These are phyloP conservation scores for Quadriops clusia DNA, from an alignment of 2,888 invertebrate species.

Conservation along the genomic window DNA sequence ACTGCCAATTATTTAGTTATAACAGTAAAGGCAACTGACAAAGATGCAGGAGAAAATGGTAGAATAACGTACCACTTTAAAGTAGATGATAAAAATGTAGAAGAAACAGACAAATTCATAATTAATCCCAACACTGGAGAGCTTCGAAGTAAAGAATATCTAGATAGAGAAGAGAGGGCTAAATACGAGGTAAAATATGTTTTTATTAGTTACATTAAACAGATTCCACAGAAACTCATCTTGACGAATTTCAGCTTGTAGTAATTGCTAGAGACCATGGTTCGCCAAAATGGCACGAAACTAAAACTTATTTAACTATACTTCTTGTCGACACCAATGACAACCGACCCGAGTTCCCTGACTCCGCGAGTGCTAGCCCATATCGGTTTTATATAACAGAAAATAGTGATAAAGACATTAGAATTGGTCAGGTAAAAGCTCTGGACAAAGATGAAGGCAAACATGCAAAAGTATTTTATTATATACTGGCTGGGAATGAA, in stretches of 20 bases:
- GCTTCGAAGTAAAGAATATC: constrained; percentile 61
- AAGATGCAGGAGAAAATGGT: constrained; percentile 75
- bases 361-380: constrained; percentile 42
- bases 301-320: constrained; percentile 60
- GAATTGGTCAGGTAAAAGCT: constrained; percentile 62
- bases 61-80: constrained; percentile 73
- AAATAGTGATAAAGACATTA: constrained; percentile 51
- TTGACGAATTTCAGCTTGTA: constrained; percentile 45
- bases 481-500: constrained; percentile 66
- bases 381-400: constrained; percentile 62
- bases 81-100: constrained; percentile 52
- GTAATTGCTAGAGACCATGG: constrained; percentile 77
- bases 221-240: constrained; percentile 2
- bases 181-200: constrained; percentile 49
- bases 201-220: too few relatives aligned
- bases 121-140: constrained; percentile 72
- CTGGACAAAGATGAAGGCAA: constrained; percentile 68
- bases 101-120: constrained; percentile 70
- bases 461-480: constrained; percentile 74
- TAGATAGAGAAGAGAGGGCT: constrained; percentile 64
- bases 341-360: constrained; percentile 65
- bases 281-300: constrained; percentile 67
- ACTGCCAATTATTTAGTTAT: constrained; percentile 65
- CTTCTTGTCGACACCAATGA: constrained; percentile 70
- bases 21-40: constrained; percentile 70